Evolutionary conservation across 1,140 invertebrate species (phyloP), one percentile per base, ranked within the genome.

Genomic region (Scylla paramamosain): DNA sequence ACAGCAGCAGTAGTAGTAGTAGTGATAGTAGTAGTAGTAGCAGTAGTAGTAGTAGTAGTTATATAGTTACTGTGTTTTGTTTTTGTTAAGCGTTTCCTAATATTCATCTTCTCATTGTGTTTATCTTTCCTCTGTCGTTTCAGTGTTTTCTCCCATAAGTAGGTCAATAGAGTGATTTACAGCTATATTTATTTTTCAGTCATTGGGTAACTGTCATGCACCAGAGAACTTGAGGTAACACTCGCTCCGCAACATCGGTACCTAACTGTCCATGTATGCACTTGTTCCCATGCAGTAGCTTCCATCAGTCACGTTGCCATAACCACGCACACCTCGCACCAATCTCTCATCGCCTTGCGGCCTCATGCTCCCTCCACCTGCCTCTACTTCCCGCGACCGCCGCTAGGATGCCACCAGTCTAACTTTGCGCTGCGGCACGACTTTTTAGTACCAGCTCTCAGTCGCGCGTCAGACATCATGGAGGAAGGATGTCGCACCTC

Each of bases 401-500:
- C 91, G 91, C 91, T 39, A 93, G 91, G 77, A 83, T 2, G 77
- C 67, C 32, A 2, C 45, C 32, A n/a, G 59, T 12, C 91, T 32
- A 10, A 32, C 16, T 12, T 39, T 45, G 86, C 31, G 86, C 31
- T 39, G 86, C 32, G 45, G 86, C 16, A 46, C 1, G 86, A 77
- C 25, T 77, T n/a, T 77, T n/a, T 77, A 16, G 1, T n/a, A 7
- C 25, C 52, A 16, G 12, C 20, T 77, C 67, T n/a, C 90, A 91
- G 90, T 91, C 31, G 90, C n/a, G 90, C 90, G 52, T 28, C 48
- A 39, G 31, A 59, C 90, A 91, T 28, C 90, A 77, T 91, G 52
- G 31, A 77, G 67, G 67, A n/a, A 77, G 67, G 67, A 77, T 77
- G 67, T 77, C 25, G 25, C 20, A 77, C 67, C 67, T 77, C n/a